Base-by-base conservation (phyloP, 2,797 vertebrate genomes). In the Cygnus olor region DNA sequence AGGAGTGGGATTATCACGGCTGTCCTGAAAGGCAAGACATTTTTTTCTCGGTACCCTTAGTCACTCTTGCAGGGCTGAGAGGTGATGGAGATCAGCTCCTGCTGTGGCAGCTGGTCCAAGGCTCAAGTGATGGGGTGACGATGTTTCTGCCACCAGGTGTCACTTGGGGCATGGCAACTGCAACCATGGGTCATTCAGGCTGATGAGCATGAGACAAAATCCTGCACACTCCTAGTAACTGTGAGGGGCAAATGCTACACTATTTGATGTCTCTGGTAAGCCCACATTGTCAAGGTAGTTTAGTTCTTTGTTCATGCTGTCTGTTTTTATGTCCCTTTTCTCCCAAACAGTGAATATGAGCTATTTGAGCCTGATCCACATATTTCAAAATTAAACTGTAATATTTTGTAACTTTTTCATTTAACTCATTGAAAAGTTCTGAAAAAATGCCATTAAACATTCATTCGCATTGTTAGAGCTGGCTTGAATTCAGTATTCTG, bases 71-170 rank as follows among this genome's bases (percentile, higher is more conserved):
- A 60, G 70, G 9, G 4, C 9, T 68, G 64, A 60, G 44, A 36
- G 27, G 38, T 24, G 42, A 34, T 0, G 1, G 30, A 73, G 34
- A 49, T 61, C 88, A 78, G 9, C 28, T 63, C 53, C 1, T 3
- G n/a, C 51, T 36, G 32, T 32, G 21, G 8, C 32, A 25, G 60
- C 71, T 74, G 60, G 24, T 38, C 32, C n/a, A 12, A 14, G 49
- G 57, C 34, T 61, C 28, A 7, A 45, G 42, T 21, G 32, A 21
- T 4, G 58, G 38, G 49, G 21, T 58, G 60, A 34, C 1, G 0
- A 82, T 76, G 63, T 25, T 45, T 56, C 57, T 88, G 91, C 95
- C 93, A 88, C 82, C 80, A 96, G 96, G 53, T 90, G 88, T 94
- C 96, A 91, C 89, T 5, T 79, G 87, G 85, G 81, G 30, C 54